Base-by-base conservation (phyloP, 2,888 invertebrate genomes). In the Drosophila kanekoi region DNA sequence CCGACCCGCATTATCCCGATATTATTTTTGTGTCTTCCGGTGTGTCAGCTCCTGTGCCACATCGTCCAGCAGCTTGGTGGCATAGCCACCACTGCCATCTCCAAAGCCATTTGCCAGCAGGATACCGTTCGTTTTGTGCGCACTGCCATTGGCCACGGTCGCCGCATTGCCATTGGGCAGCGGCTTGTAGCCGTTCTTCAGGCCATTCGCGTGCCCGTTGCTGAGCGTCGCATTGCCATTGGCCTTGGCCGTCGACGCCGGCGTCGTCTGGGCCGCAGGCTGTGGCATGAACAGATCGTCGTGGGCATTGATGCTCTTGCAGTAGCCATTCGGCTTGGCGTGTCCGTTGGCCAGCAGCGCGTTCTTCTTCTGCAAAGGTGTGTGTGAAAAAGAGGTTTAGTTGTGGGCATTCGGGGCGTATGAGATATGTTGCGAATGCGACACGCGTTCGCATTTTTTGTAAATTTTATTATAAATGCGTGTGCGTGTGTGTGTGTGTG, bases 1-100 rank as follows among this genome's bases (percentile, higher is more conserved):
- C 75, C 77, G 71, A 74, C 60, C 78, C 76, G 75, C 77, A 69
- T 83, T 90, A 54, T 67, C 58, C 84, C 83, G 89, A 90, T 92
- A 92, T 92, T 92, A 92, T 92, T 92, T 92, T 62, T 90, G 90
- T 85, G 90, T 89, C 87, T 92, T 92, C 70, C 92, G 87, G 77
- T 92, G 92, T 60, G 89, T 91, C 75, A 92, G 81, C 80, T 91
- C 91, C 74, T 90, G 81, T 35, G 90, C 82, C 64, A 90, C 85
- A 35, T 86, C 87, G 62, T 85, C 90, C 63, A 86, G 59, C 54
- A 86, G 72, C 67, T 87, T 77, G 57, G 83, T 85, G 78, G 74
- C 87, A 72, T 80, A 78, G 14, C 90, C 89, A 5, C 68, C 89
- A 3, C 68, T 81, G 35, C 56, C 73, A 38, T 76, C 72, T 41